Evolutionary conservation across 2,113 vertebrate species (phyloP), one percentile per base, ranked within the genome.

Genomic region (Grammomys surdaster): DNA sequence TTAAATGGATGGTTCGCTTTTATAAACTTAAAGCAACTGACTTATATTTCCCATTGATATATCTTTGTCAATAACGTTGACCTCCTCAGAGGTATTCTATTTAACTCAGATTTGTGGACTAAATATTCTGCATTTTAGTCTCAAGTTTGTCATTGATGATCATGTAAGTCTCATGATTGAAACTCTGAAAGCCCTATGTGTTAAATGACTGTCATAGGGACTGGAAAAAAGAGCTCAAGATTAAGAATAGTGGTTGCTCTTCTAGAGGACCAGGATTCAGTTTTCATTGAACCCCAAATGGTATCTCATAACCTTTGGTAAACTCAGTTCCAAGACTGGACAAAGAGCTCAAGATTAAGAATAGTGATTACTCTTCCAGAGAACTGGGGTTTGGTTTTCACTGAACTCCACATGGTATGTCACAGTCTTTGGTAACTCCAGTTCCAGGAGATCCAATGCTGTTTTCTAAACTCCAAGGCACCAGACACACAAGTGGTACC

Each of bases 11-110:
- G 67, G 36, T 90, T 95, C 58, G 65, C 31, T 76, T 90, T 88
- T 92, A 75, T 88, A 95, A 96, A 92, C 43, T 84, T 43, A 82
- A 67, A 43, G 2, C 0, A 51, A 94, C 80, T 85, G 26, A 54
- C 16, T 93, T 92, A 36, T 51, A 78, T 78, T 46, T 31, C 3
- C 14, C 58, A 88, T 19, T 91, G 60, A 89, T 77, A 73, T 88
- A 81, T 73, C 60, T 80, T 63, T 84, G n/a, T 84, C 40, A 94
- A 54, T 84, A 82, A 87, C 84, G 77, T 73, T n/a, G 89, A 46
- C 48, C 91, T 22, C 65, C 28, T 82, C 26, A 26, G 56, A 90
- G n/a, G 16, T 76, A 19, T 81, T 89, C 65, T 51, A 91, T 67
- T 67, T 69, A 69, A 5, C 67, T 69, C 67, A 93, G 81, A 36